Conservation (phyloP, 2,797 vertebrate species). For the Bufotes viridis region DNA sequence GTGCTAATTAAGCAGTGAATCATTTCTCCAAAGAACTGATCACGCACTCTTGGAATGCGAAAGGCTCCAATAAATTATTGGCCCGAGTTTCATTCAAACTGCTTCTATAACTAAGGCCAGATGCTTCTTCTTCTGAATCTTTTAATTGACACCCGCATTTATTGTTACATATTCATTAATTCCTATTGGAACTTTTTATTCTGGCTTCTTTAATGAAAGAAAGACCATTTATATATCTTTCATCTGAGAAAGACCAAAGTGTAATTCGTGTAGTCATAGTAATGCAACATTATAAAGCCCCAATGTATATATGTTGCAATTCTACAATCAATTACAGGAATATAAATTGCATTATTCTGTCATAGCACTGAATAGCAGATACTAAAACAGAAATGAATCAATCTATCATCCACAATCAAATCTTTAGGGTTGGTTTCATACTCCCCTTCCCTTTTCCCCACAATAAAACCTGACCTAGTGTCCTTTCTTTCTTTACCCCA, state of each 20-base stretch:
- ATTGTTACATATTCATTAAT: constrained; percentile 39
- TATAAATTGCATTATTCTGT: neutral
- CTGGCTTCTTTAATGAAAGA: neutral
- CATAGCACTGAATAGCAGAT: no score
- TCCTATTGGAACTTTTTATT: constrained; percentile 11
- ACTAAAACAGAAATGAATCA: neutral
- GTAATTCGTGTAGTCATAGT: no score
- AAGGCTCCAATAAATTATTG: constrained; percentile 58
- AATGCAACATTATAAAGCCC: neutral
- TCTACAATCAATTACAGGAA: neutral
- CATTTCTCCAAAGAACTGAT: constrained; percentile 51
- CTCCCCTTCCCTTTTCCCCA: no score
- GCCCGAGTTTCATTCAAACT: constrained; percentile 33
- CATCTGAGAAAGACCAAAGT: neutral
- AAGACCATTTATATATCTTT: neutral
- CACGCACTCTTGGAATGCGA: constrained; percentile 40
- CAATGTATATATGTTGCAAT: neutral
- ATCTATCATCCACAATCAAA: no score
- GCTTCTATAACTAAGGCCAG: constrained; percentile 33
- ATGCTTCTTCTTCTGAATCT: constrained; percentile 55
- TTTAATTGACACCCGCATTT: constrained; percentile 24
- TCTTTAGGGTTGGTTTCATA: no score
- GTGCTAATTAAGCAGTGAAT: constrained; percentile 57
- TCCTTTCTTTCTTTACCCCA: no score
- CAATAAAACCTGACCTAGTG: no score